phyloP scores from a whole-genome alignment of 2,888 invertebrate species.

The Orchesella flavescens region DNA sequence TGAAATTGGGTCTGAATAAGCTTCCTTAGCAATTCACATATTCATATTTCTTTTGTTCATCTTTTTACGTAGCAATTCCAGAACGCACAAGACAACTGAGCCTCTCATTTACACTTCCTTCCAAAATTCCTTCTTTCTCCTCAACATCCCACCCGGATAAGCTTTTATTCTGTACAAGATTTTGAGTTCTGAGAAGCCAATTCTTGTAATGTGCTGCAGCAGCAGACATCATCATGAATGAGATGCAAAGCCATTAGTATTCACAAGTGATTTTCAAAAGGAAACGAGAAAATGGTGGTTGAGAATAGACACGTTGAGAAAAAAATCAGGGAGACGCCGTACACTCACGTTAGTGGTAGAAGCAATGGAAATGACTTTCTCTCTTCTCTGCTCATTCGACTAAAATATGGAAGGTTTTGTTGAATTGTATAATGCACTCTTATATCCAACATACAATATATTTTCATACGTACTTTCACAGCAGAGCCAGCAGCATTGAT shows the following conservation, averaged over 20 bases:
- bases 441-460: background rate
- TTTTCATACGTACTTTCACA: too few species aligned
- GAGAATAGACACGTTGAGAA: background rate
- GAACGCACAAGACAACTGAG: too few species aligned
- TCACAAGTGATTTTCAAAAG: constrained; percentile 33
- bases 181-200: constrained; percentile 32
- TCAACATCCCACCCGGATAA: too few species aligned
- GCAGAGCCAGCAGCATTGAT: background rate
- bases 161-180: background rate
- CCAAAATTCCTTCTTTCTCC: too few species aligned
- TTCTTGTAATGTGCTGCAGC: constrained; percentile 1
- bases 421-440: constrained; percentile 12
- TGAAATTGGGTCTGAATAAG: background rate
- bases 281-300: constrained; percentile 25
- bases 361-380: background rate
- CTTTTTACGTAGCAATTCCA: too few species aligned
- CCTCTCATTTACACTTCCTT: too few species aligned
- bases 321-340: constrained; percentile 22
- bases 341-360: background rate
- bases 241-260: constrained; percentile 52
- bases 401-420: constrained; percentile 37
- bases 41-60: too few species aligned
- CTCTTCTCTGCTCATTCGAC: constrained; percentile 17
- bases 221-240: constrained; percentile 27
- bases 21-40: too few species aligned